A percentile compares a stretch with the other conserved stretches of the same genome.
These are phyloP conservation scores for Carcina quercana DNA, from an alignment of 2,888 invertebrate species.

Conservation along the genomic window DNA sequence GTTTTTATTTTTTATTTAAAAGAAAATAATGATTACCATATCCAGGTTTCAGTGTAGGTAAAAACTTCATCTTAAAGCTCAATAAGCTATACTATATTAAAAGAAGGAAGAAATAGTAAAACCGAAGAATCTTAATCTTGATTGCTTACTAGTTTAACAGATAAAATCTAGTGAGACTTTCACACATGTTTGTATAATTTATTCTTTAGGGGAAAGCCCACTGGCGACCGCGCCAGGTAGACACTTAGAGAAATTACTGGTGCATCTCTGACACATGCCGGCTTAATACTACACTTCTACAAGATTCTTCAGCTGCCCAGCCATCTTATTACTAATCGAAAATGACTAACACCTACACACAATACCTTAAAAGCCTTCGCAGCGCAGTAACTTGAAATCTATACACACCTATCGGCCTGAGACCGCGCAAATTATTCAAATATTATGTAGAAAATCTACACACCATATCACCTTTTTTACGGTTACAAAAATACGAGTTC, in stretches of 20 bases:
- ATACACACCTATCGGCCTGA: slow-evolving; percentile 1
- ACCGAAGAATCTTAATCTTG: too few species aligned
- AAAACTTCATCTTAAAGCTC: too few species aligned
- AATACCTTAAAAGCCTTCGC: slow-evolving; percentile 23
- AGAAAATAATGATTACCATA: too few species aligned
- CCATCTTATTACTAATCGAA: slow-evolving; percentile 7
- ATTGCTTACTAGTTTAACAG: too few species aligned
- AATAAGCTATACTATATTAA: too few species aligned
- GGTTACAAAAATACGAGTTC: slow-evolving; percentile 23
- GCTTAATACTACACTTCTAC: slow-evolving; percentile 11
- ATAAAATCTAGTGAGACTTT: slow-evolving; percentile 23
- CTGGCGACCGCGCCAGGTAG: slow-evolving; percentile 9
- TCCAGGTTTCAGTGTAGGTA: too few species aligned
- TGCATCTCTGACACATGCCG: slow-evolving; percentile 45
- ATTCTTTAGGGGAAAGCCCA: slow-evolving; percentile 35
- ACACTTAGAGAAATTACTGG: slow-evolving; percentile 39
- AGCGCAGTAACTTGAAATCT: slow-evolving; percentile 6
- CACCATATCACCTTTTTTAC: slow-evolving; percentile 25
- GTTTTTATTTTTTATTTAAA: too few species aligned
- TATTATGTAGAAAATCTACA: slow-evolving; percentile 15
- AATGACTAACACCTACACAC: slow-evolving; percentile 32
- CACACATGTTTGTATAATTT: slow-evolving; percentile 35
- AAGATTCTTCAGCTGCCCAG: neutral
- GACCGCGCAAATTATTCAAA: slow-evolving; percentile 3
- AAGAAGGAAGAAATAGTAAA: too few species aligned